These are phyloP conservation scores for Sebastes minor DNA, from an alignment of 2,797 vertebrate species.

Conservation along the genomic window DNA sequence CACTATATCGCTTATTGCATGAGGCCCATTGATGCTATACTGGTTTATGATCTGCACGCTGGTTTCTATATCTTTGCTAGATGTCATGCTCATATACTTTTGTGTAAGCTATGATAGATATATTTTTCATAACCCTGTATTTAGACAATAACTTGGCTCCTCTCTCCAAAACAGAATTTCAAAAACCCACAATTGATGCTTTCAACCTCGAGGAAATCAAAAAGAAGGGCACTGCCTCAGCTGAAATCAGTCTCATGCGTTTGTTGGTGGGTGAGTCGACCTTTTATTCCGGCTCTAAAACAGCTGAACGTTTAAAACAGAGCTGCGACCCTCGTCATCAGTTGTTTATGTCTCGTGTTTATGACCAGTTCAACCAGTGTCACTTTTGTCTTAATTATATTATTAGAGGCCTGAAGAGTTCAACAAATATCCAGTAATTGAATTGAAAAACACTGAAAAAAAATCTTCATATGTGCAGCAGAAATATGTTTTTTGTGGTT, in stretches of 20 bases:
- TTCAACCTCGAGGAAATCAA: not conserved
- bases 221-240: constrained; percentile 39
- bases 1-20: no score
- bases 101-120: not conserved
- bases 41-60: no score
- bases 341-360: not conserved
- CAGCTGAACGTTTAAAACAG: not conserved
- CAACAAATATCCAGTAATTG: not conserved
- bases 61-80: not conserved
- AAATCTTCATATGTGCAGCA: not conserved
- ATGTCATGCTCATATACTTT: not conserved
- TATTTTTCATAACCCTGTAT: not conserved
- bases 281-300: not conserved
- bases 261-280: constrained; percentile 82
- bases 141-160: constrained; percentile 6
- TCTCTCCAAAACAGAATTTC: constrained; percentile 19
- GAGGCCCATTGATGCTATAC: no score
- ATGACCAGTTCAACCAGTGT: not conserved
- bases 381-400: not conserved
- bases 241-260: constrained; percentile 67
- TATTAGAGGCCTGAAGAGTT: not conserved
- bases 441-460: not conserved
- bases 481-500: not conserved
- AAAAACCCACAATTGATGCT: not conserved
- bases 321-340: not conserved